phyloP scores from a whole-genome alignment of 2,797 vertebrate genomes.

The Tokudaia muenninki region DNA sequence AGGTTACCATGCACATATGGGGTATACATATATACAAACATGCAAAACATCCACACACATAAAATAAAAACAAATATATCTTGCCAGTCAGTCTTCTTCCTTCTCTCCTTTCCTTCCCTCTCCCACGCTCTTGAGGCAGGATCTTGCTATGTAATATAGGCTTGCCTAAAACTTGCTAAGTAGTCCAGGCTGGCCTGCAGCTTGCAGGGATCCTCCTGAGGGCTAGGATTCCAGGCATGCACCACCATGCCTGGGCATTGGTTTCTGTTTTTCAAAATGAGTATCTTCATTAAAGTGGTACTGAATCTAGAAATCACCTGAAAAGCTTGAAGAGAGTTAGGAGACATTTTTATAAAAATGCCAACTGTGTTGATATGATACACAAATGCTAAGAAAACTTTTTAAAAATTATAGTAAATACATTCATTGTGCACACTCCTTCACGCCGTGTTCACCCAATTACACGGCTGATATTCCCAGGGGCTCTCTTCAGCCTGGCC shows the following conservation, averaged over 20 bases:
- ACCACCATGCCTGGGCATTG: not conserved
- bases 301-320: not conserved
- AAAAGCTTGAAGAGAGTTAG: not conserved
- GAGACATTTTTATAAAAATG: not conserved
- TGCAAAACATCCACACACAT: not conserved
- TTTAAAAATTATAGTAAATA: not conserved
- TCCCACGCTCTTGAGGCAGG: not conserved
- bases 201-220: not conserved
- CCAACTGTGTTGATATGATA: not conserved
- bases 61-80: not conserved
- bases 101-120: not conserved
- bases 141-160: not conserved
- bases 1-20: not conserved
- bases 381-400: not conserved
- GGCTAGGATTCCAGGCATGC: not conserved
- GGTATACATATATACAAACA: too few relatives aligned
- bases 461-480: not conserved
- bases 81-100: not conserved
- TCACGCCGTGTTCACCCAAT: not conserved
- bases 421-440: not conserved
- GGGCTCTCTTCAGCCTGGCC: not conserved
- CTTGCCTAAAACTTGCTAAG: not conserved
- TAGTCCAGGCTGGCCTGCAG: not conserved
- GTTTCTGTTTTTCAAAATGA: conserved; percentile 21
- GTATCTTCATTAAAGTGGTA: not conserved